Base-by-base conservation (phyloP, 2,797 vertebrate species). In the Tragopan temminckii region DNA sequence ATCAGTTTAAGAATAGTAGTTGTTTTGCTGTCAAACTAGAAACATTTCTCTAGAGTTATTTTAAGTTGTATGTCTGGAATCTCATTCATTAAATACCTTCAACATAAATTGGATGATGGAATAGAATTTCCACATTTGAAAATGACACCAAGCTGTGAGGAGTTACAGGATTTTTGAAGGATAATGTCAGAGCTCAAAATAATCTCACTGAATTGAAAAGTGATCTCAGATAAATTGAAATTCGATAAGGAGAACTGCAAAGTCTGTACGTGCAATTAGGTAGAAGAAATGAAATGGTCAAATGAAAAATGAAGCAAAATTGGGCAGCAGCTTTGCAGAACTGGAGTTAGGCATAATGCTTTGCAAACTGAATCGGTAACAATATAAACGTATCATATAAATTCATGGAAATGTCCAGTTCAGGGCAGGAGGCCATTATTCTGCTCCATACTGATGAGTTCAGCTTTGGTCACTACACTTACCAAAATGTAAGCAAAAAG, bases 11-110 rank as follows among this genome's bases (percentile, higher is more conserved):
- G 42, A 63, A 55, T 59, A 33, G 36, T 55, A 29, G 50, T 10
- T 66, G 14, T 71, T 95, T 92, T 95, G 38, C 35, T 94, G 66
- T 94, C 66, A 72, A 38, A 88, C 76, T 88, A 69, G 76, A 90
- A 92, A 75, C 48, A 78, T 27, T 91, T 71, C 69, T 89, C 24
- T 52, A 46, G 64, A 61, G 13, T 45, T 36, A 57, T 38, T 85
- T 40, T 48, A 43, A 62, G 89, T 6, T 64, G 7, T 36, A 46
- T 79, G n/a, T 61, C 36, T 93, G 69, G 53, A 89, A 85, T 68
- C 38, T 95, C 21, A 77, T 93, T 87, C 89, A 16, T 62, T 89
- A 29, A 8, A 33, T 38, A 71, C 62, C 80, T 89, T 40, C 14
- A 92, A 79, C 81, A 92, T 69, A 88, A 50, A 75, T 89, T 92